Evolutionary conservation across 2,113 vertebrate species (phyloP), one percentile per base, ranked within the genome.

Genomic region (Galeopterus variegatus): DNA sequence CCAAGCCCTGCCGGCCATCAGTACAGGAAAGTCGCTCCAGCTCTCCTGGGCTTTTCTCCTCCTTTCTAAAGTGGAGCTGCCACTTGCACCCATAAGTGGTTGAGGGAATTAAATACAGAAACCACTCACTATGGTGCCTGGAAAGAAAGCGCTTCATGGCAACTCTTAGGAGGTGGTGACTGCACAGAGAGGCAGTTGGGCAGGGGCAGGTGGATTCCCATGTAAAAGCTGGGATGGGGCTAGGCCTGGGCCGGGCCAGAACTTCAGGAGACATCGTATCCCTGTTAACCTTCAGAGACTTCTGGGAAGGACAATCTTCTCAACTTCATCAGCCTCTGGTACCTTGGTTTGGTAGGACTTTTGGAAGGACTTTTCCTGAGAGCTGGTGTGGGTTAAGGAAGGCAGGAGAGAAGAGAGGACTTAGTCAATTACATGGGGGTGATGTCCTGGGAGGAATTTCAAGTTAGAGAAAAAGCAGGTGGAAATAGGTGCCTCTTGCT

Each of bases 401-500:
- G 48, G 8, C 36, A 48, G 21, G 75, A 8, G 8, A 31, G 17
- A 62, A 50, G 10, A 82, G 23, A 62, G 11, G 48, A 8, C 33
- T 3, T 1, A 3, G 9, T 41, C 14, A 56, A 26, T 9, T 48
- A 45, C 24, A 23, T 18, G 10, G 0, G 7, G 45, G 26, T 23
- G 50, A 31, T 24, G 2, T 31, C 33, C 4, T 0, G 4, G 65
- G 58, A 91, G 31, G 26, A 60, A 36, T 52, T 58, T 28, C 14
- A 41, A 41, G 19, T 36, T 0, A 12, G 23, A 65, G 54, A 36
- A 50, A 79, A 56, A 17, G 33, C 2, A 1, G 0, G 6, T 48
- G 18, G 8, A 41, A 41, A 23, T 0, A 31, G 56, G 5, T 24
- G 69, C 72, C 31, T 62, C 23, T 67, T 28, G 18, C 23, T 36